These are phyloP conservation scores for Lochmaea capreae DNA, from an alignment of 2,888 invertebrate genomes.

Conservation along the genomic window DNA sequence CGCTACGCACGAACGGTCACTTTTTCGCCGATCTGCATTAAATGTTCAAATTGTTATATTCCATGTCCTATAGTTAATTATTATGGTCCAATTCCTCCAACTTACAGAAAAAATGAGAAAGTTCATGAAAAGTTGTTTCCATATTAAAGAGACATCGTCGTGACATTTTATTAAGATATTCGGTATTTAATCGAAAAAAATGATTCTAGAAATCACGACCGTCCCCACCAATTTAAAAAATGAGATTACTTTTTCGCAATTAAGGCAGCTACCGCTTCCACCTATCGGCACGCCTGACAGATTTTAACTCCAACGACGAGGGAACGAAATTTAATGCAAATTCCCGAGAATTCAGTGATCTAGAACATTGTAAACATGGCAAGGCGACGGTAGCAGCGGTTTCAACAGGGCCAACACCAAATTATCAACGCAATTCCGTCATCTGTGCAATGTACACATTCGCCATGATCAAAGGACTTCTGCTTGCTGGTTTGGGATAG, in stretches of 20 bases:
- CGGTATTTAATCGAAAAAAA: conserved; percentile 3
- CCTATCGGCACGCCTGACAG: conserved; percentile 41
- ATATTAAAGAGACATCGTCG: background rate
- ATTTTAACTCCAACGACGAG: conserved; percentile 39
- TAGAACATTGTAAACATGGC: conserved; percentile 62
- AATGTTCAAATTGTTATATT: too few species aligned
- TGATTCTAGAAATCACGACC: conserved; percentile 12
- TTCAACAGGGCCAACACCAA: conserved; percentile 58
- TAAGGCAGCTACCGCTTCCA: conserved; percentile 27
- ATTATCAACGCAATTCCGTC: conserved; percentile 63
- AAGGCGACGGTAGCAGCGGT: conserved; percentile 54
- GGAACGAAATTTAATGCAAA: conserved; percentile 56
- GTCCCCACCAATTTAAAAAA: conserved; percentile 19
- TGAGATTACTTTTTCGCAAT: conserved; percentile 32
- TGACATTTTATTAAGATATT: background rate
- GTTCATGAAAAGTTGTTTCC: background rate
- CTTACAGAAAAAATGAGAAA: background rate
- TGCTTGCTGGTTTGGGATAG: conserved; percentile 50
- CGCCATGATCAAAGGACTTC: conserved; percentile 60
- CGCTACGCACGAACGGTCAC: too few species aligned
- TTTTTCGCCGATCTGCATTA: too few species aligned
- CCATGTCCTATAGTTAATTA: too few species aligned
- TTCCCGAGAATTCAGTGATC: conserved; percentile 60
- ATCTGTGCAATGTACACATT: conserved; percentile 61
- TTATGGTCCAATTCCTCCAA: too few species aligned